Percentiles rank a stretch among this genome's conserved stretches.
phyloP scores from a whole-genome alignment of 2,797 vertebrate genomes.

The Sebastes oblongus region DNA sequence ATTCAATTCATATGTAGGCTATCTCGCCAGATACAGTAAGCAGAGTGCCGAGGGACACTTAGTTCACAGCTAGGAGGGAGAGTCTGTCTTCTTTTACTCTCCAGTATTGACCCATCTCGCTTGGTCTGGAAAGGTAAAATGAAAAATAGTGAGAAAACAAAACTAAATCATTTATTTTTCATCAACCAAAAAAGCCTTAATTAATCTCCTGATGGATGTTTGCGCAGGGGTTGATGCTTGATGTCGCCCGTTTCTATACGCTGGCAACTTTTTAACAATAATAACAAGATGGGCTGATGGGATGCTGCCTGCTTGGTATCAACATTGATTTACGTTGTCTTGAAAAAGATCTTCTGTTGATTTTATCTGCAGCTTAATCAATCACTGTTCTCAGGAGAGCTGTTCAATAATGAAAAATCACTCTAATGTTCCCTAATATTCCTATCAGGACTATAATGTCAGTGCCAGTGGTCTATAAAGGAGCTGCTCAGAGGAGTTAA shows the following conservation, averaged over 20 bases:
- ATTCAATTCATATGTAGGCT: too few relatives aligned
- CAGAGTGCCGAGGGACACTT: neutral
- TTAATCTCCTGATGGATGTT: fast-evolving
- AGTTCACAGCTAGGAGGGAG: neutral
- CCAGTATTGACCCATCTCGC: neutral
- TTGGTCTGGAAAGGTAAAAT: neutral
- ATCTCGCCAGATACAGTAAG: too few relatives aligned
- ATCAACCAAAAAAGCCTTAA: neutral
- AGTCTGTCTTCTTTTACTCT: neutral
- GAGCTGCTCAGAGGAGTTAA: neutral
- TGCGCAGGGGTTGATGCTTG: too few relatives aligned
- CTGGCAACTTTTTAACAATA: neutral
- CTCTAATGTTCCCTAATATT: neutral
- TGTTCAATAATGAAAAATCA: neutral
- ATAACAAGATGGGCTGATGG: too few relatives aligned
- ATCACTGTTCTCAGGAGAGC: neutral
- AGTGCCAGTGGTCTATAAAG: neutral
- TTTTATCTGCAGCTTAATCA: slow-evolving; percentile 7
- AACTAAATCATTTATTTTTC: neutral
- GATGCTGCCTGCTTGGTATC: neutral
- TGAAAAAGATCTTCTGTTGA: slow-evolving; percentile 3
- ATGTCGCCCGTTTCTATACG: neutral
- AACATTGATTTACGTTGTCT: neutral
- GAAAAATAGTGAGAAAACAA: neutral
- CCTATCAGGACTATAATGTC: neutral